Evolutionary conservation across 2,113 vertebrate species (phyloP), one percentile per base, ranked within the genome.

Genomic region (Saguinus midas): DNA sequence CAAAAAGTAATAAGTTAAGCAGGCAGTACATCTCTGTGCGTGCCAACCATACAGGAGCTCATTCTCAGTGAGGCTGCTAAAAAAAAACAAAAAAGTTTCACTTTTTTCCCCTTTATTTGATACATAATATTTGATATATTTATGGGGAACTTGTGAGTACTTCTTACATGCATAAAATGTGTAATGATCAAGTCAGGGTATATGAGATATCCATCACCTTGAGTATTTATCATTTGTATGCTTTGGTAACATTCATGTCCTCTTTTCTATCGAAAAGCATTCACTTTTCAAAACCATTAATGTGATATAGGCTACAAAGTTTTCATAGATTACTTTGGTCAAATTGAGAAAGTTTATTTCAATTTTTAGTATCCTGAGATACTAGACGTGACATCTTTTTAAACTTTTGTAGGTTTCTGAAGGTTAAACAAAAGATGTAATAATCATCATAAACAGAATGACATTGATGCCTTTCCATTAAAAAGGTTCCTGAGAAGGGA

Each of bases 361-460:
- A 52, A 45, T 35, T 86, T 52, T 55, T 86, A 87, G 48, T 83
- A 87, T 83, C 73, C 32, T 70, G 32, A 94, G 40, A 87, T 40
- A 87, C 10, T 55, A 72, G 14, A 40, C 6, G 75, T 79, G 37
- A 35, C 68, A 61, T 64, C 18, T 87, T 45, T 81, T 87, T 23
- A 70, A 72, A 55, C 27, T 48, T n/a, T 8, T 61, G 8, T 40
- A 52, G 37, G 29, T 45, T 96, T 68, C 37, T 18, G 6, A 45
- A 13, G 45, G 5, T 5, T 78, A 21, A 83, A 78, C 80, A 68
- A 85, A 96, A 83, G 57, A 45, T 61, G 58, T 89, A 84, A 61
- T 83, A 93, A 83, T 68, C 57, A 78, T 78, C 37, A 78, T 93
- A 88, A 91, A 75, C 21, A 92, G 55, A 95, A 76, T 17, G 37